Percentiles rank a stretch among this genome's conserved stretches.
phyloP scores from a whole-genome alignment of 1,140 invertebrate species.

The Aleiodes sp. region DNA sequence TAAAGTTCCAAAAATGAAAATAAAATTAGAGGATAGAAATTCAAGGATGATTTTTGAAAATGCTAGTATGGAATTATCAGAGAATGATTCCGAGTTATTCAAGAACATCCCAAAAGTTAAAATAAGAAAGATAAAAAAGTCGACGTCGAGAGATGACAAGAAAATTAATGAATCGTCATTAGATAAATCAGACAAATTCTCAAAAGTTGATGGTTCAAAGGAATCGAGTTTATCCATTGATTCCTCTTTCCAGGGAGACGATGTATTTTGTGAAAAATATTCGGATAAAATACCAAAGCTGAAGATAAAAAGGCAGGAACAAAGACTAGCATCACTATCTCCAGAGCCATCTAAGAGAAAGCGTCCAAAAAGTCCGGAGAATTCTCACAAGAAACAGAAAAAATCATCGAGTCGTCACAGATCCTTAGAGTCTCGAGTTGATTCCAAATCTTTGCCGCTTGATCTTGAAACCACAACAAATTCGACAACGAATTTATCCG shows the following conservation, averaged over 20 bases:
- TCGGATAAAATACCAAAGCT: slow-evolving; percentile 49
- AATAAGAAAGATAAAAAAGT: slow-evolving; percentile 51
- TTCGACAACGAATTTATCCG: slow-evolving; percentile 31
- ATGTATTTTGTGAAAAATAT: neutral
- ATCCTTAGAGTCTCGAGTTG: neutral
- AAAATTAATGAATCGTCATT: slow-evolving; percentile 6
- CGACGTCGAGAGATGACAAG: slow-evolving; percentile 5
- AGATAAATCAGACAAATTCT: neutral
- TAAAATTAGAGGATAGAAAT: slow-evolving; percentile 56
- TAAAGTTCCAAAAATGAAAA: slow-evolving; percentile 61
- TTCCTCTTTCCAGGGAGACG: neutral
- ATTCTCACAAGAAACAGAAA: slow-evolving; percentile 32
- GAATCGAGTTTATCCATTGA: slow-evolving; percentile 1
- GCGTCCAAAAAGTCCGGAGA: slow-evolving; percentile 34
- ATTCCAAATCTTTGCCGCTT: slow-evolving; percentile 22
- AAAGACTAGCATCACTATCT: neutral
- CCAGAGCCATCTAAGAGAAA: slow-evolving; percentile 37
- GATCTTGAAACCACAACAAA: slow-evolving; percentile 29
- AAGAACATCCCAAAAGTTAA: slow-evolving; percentile 56
- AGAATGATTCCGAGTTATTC: slow-evolving; percentile 33
- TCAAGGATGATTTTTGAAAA: slow-evolving; percentile 51
- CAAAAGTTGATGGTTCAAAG: neutral
- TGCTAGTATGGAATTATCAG: slow-evolving; percentile 40
- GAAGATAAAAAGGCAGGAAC: slow-evolving; percentile 49
- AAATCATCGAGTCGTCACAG: slow-evolving; percentile 27